phyloP scores from a whole-genome alignment of 2,113 vertebrate genomes.

The Bos javanicus region DNA sequence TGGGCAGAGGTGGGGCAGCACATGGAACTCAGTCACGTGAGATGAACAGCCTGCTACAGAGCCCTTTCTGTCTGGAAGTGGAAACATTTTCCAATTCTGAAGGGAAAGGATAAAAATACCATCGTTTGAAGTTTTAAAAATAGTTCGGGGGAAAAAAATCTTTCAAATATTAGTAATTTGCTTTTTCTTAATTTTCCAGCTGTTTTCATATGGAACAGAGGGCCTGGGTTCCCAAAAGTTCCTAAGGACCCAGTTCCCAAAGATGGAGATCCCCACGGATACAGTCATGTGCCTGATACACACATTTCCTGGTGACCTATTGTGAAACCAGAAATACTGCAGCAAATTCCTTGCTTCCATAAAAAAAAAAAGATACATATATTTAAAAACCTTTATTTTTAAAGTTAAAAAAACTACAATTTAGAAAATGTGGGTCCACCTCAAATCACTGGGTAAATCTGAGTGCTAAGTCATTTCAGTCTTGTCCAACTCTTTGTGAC shows the following conservation, averaged over 20 bases:
- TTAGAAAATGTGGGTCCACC: conserved; percentile 31
- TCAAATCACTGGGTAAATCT: conserved; percentile 18
- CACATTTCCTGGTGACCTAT: conserved; percentile 63
- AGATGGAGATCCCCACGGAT: conserved; percentile 66
- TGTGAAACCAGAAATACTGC: conserved; percentile 47
- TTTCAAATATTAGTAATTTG: background rate
- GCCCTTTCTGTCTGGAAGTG: background rate
- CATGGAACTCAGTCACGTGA: background rate
- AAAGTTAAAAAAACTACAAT: background rate
- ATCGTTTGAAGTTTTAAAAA: background rate
- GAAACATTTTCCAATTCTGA: background rate
- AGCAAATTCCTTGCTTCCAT: conserved; percentile 69
- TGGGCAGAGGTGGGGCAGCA: background rate
- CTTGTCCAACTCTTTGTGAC: background rate
- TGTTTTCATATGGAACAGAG: background rate
- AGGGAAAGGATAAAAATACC: background rate
- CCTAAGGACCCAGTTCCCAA: conserved; percentile 22
- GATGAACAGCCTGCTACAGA: background rate
- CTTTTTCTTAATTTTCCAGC: conserved; percentile 17
- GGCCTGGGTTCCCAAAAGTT: background rate
- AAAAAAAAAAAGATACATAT: conserved; percentile 12
- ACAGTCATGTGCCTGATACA: conserved; percentile 58
- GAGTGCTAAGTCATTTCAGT: background rate
- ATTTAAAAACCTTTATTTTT: conserved; percentile 23
- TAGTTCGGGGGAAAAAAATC: background rate